Base-by-base conservation (phyloP, 1,140 invertebrate species). In the Acromyrmex charruanus region DNA sequence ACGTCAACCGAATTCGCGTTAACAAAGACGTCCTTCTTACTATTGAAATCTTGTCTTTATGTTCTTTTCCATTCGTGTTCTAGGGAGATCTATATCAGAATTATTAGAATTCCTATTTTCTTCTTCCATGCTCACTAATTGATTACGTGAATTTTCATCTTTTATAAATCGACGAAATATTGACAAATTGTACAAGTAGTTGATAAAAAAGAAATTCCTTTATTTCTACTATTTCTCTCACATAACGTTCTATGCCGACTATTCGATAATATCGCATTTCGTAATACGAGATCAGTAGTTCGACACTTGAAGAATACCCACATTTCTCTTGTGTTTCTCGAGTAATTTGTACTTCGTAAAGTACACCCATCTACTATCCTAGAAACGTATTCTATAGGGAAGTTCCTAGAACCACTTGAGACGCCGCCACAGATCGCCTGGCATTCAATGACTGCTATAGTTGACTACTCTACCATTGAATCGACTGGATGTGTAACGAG, bases 341-440 rank as follows among this genome's bases (percentile, higher is more conserved):
- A 55, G 55, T 51, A 71, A 84, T 74, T 74, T 35, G 66, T 44
- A 55, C 68, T 59, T 74, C 9, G 58, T 61, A 49, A 51, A 55
- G 63, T 87, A 86, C 65, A 66, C 77, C 85, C 39, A 31, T 84
- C 66, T 51, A 71, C 75, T 44, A 82, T 71, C 72, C 44, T 74
- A 28, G 65, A 79, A 74, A 79, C 31, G 77, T 35, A 75, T 87
- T 84, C 85, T 68, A 80, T 63, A 77, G 49, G 77, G 65, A 86
- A 90, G 80, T 90, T 90, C 65, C 49, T 28, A 51, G 58, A 61
- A 88, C 55, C 85, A 87, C 68, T 90, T 51, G 58, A 68, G 66
- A 59, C 44, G 59, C 53, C 35, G 71, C 59, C 61, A 59, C 59
- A 85, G 69, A 80, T 77, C 85, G 68, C 69, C 31, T 51, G 59